Base-by-base conservation (phyloP, 2,888 invertebrate species). In the Camponotus fellah region DNA sequence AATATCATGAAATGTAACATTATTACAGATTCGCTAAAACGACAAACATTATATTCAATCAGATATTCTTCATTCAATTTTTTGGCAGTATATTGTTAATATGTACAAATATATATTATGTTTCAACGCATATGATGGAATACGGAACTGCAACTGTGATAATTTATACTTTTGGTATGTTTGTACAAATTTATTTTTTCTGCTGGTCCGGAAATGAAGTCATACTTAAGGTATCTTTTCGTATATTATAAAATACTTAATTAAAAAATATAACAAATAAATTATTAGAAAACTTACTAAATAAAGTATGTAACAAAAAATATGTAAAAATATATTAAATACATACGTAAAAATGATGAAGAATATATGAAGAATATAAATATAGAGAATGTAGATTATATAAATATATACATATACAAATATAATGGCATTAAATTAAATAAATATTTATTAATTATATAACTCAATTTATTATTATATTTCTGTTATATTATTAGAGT, bases 171-270 rank as follows among this genome's bases (percentile, higher is more conserved):
- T 65, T 58, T 21, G 82, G 87, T 66, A 77, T 89, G 85, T 49
- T 85, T 64, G 58, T 88, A 1, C 90, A 91, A 79, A 89, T 91
- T 40, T 91, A 87, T 76, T 68, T 91, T 32, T 74, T 88, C 40
- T 91, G 90, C 69, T 91, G 91, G 88, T 87, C 88, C 49, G 92
- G 91, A 43, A 89, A 90, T 58, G 89, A 91, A 72, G 85, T 92
- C 10, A 85, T 88, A n/a, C 17, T 80, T 43, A 86, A 89, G 77
- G 92, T 92, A 81, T 56, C 0, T 32, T 12, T 4, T 26, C 26
- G 26, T 26, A 26, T 26, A 26, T 26, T 26, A 26, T 26, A 26
- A 26, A 26, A 26, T 26, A 26, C 26, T 26, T 26, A 26, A 26
- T 26, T 26, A 26, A 26, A 26, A 26, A 26, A 26, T 26, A 26